Conservation (phyloP, 2,113 vertebrate species). For the Uria aalge region DNA sequence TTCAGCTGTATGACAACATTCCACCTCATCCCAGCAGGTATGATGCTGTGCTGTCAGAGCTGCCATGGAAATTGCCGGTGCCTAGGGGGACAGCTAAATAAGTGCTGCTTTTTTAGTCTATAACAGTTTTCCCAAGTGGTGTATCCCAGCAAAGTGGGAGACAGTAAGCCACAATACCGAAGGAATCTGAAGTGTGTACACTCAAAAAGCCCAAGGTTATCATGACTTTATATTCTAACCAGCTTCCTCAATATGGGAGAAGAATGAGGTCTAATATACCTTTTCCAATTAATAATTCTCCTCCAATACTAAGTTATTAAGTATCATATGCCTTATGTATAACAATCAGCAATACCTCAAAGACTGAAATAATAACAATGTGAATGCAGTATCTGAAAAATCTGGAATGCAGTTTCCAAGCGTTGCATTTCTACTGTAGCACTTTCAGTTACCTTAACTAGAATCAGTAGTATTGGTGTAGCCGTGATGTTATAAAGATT, state of each 20-base stretch:
- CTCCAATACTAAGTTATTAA: not conserved
- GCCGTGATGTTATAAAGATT: not conserved
- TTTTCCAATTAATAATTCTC: not conserved
- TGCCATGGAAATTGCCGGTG: not conserved
- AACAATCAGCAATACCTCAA: not conserved
- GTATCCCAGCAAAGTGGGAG: slow-evolving; percentile 1
- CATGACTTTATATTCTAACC: not conserved
- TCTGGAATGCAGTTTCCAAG: not conserved
- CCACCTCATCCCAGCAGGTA: slow-evolving; percentile 44
- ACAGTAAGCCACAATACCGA: not conserved
- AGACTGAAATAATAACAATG: not conserved
- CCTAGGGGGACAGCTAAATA: slow-evolving; percentile 46
- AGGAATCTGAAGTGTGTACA: not conserved
- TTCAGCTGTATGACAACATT: slow-evolving; percentile 39
- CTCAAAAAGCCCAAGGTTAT: not conserved
- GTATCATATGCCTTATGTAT: not conserved
- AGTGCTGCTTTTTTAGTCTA: not conserved
- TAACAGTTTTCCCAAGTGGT: slow-evolving; percentile 1
- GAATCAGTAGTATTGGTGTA: not conserved
- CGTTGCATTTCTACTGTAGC: not conserved
- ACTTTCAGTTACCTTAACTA: not conserved
- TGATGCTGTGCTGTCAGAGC: slow-evolving; percentile 19
- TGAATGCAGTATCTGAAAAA: not conserved
- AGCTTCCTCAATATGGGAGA: not conserved
- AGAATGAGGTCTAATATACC: not conserved